Evolutionary conservation across 2,797 vertebrate species (phyloP).

Genomic region (Cynodonichthys magdalenae): DNA sequence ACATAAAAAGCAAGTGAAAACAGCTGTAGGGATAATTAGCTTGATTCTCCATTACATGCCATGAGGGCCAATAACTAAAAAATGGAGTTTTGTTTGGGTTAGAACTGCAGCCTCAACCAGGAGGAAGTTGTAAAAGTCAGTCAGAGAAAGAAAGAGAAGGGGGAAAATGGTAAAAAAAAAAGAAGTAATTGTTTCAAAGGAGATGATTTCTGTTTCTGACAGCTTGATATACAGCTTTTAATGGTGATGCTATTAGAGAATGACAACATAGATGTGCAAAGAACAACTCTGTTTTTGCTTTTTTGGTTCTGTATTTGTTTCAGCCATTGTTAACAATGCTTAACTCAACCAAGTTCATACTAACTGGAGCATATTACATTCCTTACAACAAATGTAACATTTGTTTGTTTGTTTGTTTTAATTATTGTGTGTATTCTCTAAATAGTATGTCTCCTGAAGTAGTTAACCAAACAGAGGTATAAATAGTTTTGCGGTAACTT

Average conservation of each 20-base stretch:
- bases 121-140: conserved; percentile 87
- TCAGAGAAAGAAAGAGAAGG: conserved; percentile 60
- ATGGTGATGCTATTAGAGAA: conserved; percentile 30
- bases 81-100: conserved; percentile 91
- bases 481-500: conserved; percentile 15
- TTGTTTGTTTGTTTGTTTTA: not conserved
- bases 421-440: not conserved
- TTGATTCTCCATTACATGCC: conserved; percentile 93
- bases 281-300: not conserved
- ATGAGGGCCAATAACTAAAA: conserved; percentile 90
- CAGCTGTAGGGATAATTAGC: conserved; percentile 93
- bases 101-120: conserved; percentile 84
- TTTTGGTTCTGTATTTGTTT: not conserved
- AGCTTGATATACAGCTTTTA: conserved; percentile 40
- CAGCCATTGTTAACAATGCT: not conserved
- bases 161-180: not conserved
- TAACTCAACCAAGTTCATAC: conserved; percentile 3
- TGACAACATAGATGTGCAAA: conserved; percentile 27
- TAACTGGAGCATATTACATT: conserved; percentile 5
- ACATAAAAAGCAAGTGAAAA: conserved; percentile 95
- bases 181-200: conserved; percentile 74
- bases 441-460: conserved; percentile 3
- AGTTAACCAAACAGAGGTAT: conserved; percentile 13
- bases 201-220: conserved; percentile 66
- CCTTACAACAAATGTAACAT: not conserved